Base-by-base conservation (phyloP, 2,888 invertebrate species). In the Lamproptera curius region DNA sequence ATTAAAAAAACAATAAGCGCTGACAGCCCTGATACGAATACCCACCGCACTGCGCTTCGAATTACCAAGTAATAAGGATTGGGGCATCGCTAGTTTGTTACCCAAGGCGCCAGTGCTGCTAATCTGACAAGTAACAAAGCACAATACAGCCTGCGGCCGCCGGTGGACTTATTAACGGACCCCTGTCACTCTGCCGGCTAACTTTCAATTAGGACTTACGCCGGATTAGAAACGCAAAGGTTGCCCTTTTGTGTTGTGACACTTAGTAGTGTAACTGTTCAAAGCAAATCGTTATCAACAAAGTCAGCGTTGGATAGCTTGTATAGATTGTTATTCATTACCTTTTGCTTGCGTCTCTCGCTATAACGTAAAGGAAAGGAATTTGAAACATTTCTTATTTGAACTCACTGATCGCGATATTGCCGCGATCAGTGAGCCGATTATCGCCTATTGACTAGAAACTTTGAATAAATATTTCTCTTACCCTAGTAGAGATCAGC, bases 81-180 rank as follows among this genome's bases (percentile, higher is more conserved):
- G 59, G 61, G 64, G 61, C 67, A 67, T 67, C 58, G 58, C 61
- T 65, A 65, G 66, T 73, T 66, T 61, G 66, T 63, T 67, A 67
- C 61, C 60, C 61, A 64, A 64, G 64, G 67, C 65, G 66, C 66
- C 65, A 55, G 58, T 73, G 70, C 73, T 68, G 60, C 60, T 73
- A 73, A 73, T 73, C 74, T 68, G 74, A 73, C 73, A 75, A 63
- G 62, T 55, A 70, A 75, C 70, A 67, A 64, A 70, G 69, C 67
- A 65, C 65, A 69, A 61, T 59, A 58, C 61, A 58, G 64, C 63
- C 57, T 57, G 59, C 52, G 60, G 65, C 63, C 61, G 53, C 55
- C 52, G 54, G 54, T 57, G 57, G 65, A 65, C 69, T 70, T 71
- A 70, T 70, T 73, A 71, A 69, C 70, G 65, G 66, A 58, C 68